Percentiles rank a stretch among this genome's conserved stretches.
phyloP scores from a whole-genome alignment of 2,888 invertebrate genomes.

The Eupithecia vulgata region DNA sequence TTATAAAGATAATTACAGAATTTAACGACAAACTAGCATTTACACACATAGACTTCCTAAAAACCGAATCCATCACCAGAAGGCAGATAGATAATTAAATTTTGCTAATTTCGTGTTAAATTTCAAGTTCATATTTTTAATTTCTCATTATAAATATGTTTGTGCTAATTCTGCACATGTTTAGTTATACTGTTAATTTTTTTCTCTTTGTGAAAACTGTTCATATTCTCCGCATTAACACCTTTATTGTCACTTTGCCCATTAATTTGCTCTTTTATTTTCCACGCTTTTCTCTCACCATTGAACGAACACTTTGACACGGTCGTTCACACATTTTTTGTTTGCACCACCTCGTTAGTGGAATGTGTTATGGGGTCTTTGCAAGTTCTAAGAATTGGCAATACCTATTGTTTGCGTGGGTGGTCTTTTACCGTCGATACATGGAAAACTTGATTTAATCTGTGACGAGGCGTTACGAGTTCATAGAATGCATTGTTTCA shows the following conservation, averaged over 20 bases:
- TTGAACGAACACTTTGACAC: constrained; percentile 25
- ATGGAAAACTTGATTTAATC: not conserved
- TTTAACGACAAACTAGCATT: too few relatives aligned
- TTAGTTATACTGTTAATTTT: not conserved
- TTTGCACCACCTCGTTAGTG: constrained; percentile 24
- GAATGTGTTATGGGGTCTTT: constrained; percentile 14
- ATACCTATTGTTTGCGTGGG: constrained; percentile 9
- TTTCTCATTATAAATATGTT: not conserved
- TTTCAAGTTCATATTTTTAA: not conserved
- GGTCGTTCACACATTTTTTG: constrained; percentile 30
- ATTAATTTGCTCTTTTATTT: constrained; percentile 16
- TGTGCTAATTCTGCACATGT: not conserved
- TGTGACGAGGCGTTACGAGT: not conserved
- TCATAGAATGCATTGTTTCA: constrained; percentile 8
- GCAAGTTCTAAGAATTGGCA: constrained; percentile 11
- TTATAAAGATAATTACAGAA: too few relatives aligned
- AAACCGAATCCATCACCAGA: too few relatives aligned
- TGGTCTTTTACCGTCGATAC: constrained; percentile 6
- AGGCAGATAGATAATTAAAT: not conserved
- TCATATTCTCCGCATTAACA: not conserved
- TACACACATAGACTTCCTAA: too few relatives aligned
- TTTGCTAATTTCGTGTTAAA: not conserved
- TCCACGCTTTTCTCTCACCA: constrained; percentile 35
- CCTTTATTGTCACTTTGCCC: not conserved
- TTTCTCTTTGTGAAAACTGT: constrained; percentile 7